A percentile compares a stretch with the other conserved stretches of the same genome.
phyloP scores from a whole-genome alignment of 1,140 invertebrate species.

The Anastatus disparis region DNA sequence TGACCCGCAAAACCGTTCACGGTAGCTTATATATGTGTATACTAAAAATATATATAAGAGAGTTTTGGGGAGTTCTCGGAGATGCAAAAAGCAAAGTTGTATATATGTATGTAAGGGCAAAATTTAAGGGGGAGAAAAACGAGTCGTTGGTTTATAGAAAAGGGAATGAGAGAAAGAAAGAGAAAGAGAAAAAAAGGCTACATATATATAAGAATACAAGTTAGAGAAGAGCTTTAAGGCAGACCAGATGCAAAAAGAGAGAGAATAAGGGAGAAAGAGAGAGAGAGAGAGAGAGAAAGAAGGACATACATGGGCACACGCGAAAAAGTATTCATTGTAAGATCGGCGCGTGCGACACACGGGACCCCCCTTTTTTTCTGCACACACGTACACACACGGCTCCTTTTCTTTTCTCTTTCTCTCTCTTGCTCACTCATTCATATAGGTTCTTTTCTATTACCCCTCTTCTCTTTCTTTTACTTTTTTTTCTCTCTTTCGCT shows the following conservation, averaged over 20 bases:
- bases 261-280: conserved; percentile 41
- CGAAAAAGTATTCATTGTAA: conserved; percentile 66
- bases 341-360: conserved; percentile 66
- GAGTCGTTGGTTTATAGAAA: conserved; percentile 29
- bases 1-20: too few species aligned
- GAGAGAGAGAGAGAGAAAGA: not conserved
- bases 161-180: conserved; percentile 35
- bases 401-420: conserved; percentile 26
- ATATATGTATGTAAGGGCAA: too few species aligned
- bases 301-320: conserved; percentile 49
- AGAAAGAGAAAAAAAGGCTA: conserved; percentile 46
- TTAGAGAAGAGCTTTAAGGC: conserved; percentile 57
- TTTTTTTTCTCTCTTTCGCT: conserved; percentile 38
- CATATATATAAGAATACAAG: too few species aligned
- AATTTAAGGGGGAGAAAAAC: conserved; percentile 18
- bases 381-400: not conserved
- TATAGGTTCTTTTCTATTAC: conserved; percentile 33
- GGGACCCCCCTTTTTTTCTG: conserved; percentile 49
- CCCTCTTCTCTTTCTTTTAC: conserved; percentile 46
- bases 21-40: too few species aligned
- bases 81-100: too few species aligned
- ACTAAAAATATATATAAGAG: too few species aligned
- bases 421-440: not conserved
- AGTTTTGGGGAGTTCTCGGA: too few species aligned
- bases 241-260: conserved; percentile 61